Evolutionary conservation across 2,888 invertebrate genomes (phyloP).

Genomic region (Heliconius sara): DNA sequence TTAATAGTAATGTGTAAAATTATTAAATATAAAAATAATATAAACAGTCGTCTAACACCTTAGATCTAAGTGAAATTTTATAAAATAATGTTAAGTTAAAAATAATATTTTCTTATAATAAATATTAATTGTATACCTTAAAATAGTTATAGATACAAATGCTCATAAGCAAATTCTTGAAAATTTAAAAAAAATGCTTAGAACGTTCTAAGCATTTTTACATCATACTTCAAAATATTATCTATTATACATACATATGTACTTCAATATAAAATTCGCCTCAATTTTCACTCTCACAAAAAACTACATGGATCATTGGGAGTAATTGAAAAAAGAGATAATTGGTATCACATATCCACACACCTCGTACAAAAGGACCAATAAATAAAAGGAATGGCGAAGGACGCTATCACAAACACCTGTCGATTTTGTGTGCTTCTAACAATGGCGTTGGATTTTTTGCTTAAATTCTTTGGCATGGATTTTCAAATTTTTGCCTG

Average conservation of each 20-base stretch:
- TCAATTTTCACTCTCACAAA: neutral
- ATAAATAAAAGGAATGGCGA: conserved; percentile 73
- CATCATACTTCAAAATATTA: neutral
- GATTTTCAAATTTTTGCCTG: neutral
- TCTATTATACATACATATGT: neutral
- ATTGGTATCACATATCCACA: conserved; percentile 54
- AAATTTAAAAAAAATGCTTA: too few species aligned
- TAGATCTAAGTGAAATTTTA: too few species aligned
- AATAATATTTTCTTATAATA: too few species aligned
- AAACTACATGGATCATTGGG: neutral
- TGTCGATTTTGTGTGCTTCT: conserved; percentile 61
- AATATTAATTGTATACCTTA: too few species aligned
- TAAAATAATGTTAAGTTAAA: too few species aligned
- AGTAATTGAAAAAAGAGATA: conserved; percentile 32
- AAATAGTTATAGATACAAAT: too few species aligned
- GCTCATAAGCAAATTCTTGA: too few species aligned
- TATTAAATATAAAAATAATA: too few species aligned
- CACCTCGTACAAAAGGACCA: conserved; percentile 59
- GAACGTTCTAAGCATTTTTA: neutral
- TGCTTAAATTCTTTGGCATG: neutral
- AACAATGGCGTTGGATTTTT: conserved; percentile 57
- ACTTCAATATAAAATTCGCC: neutral
- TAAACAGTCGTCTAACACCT: too few species aligned
- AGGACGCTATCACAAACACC: conserved; percentile 76
- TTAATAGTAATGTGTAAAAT: too few species aligned